Base-by-base conservation (phyloP, 2,113 vertebrate species). In the Casuarius casuarius region DNA sequence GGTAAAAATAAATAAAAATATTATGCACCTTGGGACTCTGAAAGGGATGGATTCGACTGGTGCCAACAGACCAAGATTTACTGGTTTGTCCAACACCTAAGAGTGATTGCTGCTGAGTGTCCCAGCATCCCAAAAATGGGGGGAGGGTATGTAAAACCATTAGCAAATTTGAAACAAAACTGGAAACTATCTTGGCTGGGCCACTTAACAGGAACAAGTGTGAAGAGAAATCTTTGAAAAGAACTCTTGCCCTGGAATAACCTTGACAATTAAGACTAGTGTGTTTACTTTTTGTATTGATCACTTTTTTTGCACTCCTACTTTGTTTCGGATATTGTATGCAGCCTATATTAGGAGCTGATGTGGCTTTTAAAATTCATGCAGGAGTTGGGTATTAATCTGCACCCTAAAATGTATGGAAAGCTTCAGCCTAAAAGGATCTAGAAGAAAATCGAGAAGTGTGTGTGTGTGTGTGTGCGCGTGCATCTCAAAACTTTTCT, bases 191-290 rank as follows among this genome's bases (percentile, higher is more conserved):
- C 97, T 96, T 97, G 97, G 97, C 97, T 97, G 95, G 97, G 96
- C 97, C 96, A 81, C 92, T 91, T 93, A 97, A 96, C 94, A 95
- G 91, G 96, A 95, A 94, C 74, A 96, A 97, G 96, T 95, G 86
- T 95, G 83, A 97, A 97, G 97, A 97, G 84, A 97, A 98, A 91
- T 94, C 62, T 97, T 92, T 95, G 96, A 97, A 97, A 97, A 93
- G 96, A 98, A 98, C 98, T 98, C 97, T 98, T 98, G 98, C 98
- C 98, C 98, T 98, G 98, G 98, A 98, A 97, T 98, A 98, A 98
- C 98, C 98, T 98, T 98, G 98, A 98, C 97, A 97, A 98, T 98
- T 97, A 94, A 98, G 97, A 97, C 97, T 97, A 97, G 96, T 96
- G 96, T 98, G 98, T 98, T 98, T 98, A 98, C 98, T 98, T 98